Evolutionary conservation across 2,113 vertebrate genomes (phyloP), one percentile per base, ranked within the genome.

Genomic region (Craseonycteris thonglongyai): DNA sequence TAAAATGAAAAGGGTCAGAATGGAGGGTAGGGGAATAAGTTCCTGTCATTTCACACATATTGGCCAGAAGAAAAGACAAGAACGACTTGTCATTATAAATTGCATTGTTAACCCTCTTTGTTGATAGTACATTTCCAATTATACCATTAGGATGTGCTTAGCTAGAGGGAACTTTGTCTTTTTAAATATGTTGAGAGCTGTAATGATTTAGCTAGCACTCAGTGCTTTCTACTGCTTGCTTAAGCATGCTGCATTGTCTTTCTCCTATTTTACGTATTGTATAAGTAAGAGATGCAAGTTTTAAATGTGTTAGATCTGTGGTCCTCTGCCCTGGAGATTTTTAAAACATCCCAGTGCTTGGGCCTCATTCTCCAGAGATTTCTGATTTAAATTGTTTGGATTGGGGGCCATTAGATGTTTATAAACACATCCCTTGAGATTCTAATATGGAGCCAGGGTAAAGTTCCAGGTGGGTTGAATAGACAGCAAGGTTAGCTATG

Each of bases 41-140:
- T 30, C 72, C 38, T 93, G 38, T 84, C 80, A 82, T 42, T 82
- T 85, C 71, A 51, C 49, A 87, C 14, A 61, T 12, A 51, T n/a
- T 51, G 21, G 30, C 68, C 72, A 54, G 63, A 91, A 80, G 54
- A 88, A 92, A 86, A 78, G 66, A 81, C 90, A 93, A 95, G 59
- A 74, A 21, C 54, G 63, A 71, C 7, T 30, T 21, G 7, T 94
- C 54, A 61, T 89, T 93, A 76, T 81, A 95, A 96, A 95, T 93
- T 74, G 49, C 45, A 35, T 42, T 93, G 82, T 91, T 96, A 95
- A 85, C 93, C 35, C 72, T 90, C 18, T 28, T 89, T 14, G 0
- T 95, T 95, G 88, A 91, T 81, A 91, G 63, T 72, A 54, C 38
- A 59, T 65, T 72, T 93, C 87, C 78, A 97, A 69, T 97, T 96